Conservation (phyloP, 53 echinoderm and acorn worm species). For the Holothuria scabra region DNA sequence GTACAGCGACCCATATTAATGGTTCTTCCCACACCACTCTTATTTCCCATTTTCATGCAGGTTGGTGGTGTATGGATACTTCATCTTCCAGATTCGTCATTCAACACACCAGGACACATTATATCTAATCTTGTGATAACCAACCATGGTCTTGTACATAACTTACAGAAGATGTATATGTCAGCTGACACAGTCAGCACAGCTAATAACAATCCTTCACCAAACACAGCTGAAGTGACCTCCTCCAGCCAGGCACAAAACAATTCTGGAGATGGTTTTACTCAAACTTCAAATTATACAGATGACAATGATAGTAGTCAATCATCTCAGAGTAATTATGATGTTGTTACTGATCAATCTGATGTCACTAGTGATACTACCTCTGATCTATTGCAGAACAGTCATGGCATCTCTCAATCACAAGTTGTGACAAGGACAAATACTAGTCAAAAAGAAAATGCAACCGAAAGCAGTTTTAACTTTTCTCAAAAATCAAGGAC, state of each 20-base stretch:
- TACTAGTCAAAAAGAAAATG: background rate
- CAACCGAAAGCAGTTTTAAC: background rate
- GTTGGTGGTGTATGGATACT: conserved; percentile 58
- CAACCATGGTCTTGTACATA: conserved; percentile 62
- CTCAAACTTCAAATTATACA: no score
- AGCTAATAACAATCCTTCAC: no score
- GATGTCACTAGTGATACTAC: background rate
- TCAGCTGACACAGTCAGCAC: background rate
- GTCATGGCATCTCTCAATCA: background rate
- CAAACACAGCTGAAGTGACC: no score
- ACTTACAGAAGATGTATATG: conserved; percentile 70
- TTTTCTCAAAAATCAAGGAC: no score
- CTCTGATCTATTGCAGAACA: background rate
- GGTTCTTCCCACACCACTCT: background rate
- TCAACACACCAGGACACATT: conserved; percentile 57
- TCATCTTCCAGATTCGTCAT: conserved; percentile 72
- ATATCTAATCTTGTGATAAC: conserved; percentile 79
- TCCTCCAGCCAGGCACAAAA: no score
- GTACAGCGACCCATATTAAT: background rate
- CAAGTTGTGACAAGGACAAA: background rate
- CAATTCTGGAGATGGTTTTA: no score
- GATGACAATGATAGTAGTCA: no score
- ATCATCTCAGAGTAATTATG: no score
- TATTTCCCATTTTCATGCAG: conserved; percentile 22
- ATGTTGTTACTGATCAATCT: background rate